Conservation (phyloP, 2,113 vertebrate genomes). For the Zingel zingel region DNA sequence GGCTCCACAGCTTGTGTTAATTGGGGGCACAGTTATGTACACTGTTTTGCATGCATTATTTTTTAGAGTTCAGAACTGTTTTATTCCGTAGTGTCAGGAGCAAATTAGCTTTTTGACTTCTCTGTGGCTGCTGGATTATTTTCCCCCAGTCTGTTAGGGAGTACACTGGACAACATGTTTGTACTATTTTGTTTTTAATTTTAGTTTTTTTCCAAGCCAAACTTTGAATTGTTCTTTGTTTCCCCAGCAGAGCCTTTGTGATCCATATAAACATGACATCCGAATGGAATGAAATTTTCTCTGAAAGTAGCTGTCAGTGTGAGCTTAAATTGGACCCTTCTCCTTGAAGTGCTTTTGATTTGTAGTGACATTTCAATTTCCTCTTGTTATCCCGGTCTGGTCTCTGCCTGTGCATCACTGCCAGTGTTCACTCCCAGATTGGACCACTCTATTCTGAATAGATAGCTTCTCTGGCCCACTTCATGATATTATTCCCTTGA, state of each 20-base stretch:
- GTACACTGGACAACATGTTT: slow-evolving; percentile 17
- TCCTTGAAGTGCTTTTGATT: slow-evolving; percentile 75
- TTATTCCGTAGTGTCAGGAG: slow-evolving; percentile 36
- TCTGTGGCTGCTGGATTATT: not conserved
- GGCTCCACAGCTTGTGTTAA: slow-evolving; percentile 66
- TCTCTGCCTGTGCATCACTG: slow-evolving; percentile 50
- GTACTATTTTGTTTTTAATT: slow-evolving; percentile 37
- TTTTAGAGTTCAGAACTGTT: slow-evolving; percentile 45
- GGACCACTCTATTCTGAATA: slow-evolving; percentile 43
- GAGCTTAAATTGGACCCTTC: slow-evolving; percentile 71
- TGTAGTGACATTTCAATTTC: slow-evolving; percentile 83
- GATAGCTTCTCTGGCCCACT: slow-evolving; percentile 34
- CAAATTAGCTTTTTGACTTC: slow-evolving; percentile 27
- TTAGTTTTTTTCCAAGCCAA: not conserved
- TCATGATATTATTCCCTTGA: slow-evolving; percentile 16
- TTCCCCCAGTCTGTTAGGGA: not conserved
- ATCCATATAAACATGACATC: slow-evolving; percentile 61
- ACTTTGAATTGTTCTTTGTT: slow-evolving; percentile 41
- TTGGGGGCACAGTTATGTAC: slow-evolving; percentile 45
- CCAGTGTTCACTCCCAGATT: slow-evolving; percentile 45
- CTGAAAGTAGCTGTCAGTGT: slow-evolving; percentile 70
- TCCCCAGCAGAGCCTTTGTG: slow-evolving; percentile 13
- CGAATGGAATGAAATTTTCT: slow-evolving; percentile 63
- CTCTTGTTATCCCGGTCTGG: slow-evolving; percentile 71
- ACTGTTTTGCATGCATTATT: slow-evolving; percentile 38